Percentiles rank a stretch among this genome's conserved stretches.
These are phyloP conservation scores for Iselma pallidipennis DNA, from an alignment of 2,888 invertebrate species.

Conservation along the genomic window DNA sequence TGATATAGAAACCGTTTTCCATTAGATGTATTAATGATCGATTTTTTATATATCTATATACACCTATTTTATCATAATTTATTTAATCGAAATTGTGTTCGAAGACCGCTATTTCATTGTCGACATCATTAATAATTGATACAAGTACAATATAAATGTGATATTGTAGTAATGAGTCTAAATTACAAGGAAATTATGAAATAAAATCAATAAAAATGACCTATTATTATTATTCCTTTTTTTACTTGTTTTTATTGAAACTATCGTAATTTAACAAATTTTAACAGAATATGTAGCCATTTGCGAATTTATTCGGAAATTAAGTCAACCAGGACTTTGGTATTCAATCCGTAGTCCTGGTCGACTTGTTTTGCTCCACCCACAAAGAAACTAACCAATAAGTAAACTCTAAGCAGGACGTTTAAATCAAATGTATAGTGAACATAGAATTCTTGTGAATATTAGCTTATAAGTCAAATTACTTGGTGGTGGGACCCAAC, in stretches of 20 bases:
- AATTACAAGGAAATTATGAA: conserved; percentile 20
- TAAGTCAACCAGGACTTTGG: too few relatives aligned
- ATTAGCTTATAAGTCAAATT: too few relatives aligned
- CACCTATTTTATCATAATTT: conserved; percentile 14
- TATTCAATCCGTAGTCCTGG: too few relatives aligned
- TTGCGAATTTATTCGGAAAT: too few relatives aligned
- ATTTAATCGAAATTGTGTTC: conserved; percentile 17
- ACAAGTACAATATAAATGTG: conserved; percentile 14
- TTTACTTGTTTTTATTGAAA: not conserved
- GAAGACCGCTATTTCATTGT: conserved; percentile 19
- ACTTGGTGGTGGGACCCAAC: too few relatives aligned
- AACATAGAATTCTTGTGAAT: too few relatives aligned
- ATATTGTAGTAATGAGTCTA: conserved; percentile 22
- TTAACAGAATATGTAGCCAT: too few relatives aligned
- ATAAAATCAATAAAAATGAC: conserved; percentile 13
- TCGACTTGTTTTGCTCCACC: too few relatives aligned
- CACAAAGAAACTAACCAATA: too few relatives aligned
- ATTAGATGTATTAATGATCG: conserved; percentile 25
- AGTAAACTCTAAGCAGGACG: not conserved
- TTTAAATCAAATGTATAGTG: too few relatives aligned
- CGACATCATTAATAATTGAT: conserved; percentile 16
- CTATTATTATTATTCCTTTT: not conserved
- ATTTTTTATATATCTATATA: too few relatives aligned
- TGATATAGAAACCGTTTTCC: conserved; percentile 24
- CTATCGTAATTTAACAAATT: too few relatives aligned